These are phyloP conservation scores for Xyrichtys novacula DNA, from an alignment of 2,797 vertebrate genomes.

Conservation along the genomic window DNA sequence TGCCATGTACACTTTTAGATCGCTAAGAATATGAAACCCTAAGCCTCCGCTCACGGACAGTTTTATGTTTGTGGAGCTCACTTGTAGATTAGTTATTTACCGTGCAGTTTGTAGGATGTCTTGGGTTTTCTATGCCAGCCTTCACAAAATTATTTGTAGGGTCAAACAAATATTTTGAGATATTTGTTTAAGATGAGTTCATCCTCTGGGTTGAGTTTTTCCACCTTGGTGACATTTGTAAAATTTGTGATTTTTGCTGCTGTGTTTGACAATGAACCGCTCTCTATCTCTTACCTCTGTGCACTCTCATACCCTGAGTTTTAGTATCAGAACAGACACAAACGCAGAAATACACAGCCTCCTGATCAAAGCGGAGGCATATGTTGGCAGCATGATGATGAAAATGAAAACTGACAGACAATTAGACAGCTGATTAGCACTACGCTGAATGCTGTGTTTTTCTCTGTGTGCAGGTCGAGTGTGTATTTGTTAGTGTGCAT, in stretches of 20 bases:
- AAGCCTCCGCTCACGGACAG: too few relatives aligned
- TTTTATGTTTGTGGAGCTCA: too few relatives aligned
- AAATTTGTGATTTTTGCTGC: neutral
- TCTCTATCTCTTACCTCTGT: slow-evolving; percentile 1
- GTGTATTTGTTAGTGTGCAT: slow-evolving; percentile 15
- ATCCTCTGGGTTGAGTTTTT: neutral
- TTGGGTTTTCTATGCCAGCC: too few relatives aligned
- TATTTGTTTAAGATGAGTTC: neutral
- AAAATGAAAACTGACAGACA: slow-evolving; percentile 67
- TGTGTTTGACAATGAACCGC: neutral
- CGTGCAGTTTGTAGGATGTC: too few relatives aligned
- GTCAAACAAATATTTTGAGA: neutral
- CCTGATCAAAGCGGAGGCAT: slow-evolving; percentile 66
- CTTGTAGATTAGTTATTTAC: too few relatives aligned
- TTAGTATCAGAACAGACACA: slow-evolving; percentile 19
- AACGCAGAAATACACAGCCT: slow-evolving; percentile 26
- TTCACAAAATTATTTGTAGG: neutral
- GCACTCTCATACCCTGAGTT: neutral
- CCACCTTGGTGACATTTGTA: neutral
- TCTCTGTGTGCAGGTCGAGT: slow-evolving; percentile 32
- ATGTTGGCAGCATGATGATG: slow-evolving; percentile 59
- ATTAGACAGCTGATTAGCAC: slow-evolving; percentile 76
- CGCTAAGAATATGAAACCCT: too few relatives aligned
- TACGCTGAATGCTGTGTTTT: slow-evolving; percentile 43
- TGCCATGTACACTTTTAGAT: too few relatives aligned